Evolutionary conservation across 2,113 vertebrate species (phyloP), one percentile per base, ranked within the genome.

Genomic region (Syngnathoides biaculeatus): DNA sequence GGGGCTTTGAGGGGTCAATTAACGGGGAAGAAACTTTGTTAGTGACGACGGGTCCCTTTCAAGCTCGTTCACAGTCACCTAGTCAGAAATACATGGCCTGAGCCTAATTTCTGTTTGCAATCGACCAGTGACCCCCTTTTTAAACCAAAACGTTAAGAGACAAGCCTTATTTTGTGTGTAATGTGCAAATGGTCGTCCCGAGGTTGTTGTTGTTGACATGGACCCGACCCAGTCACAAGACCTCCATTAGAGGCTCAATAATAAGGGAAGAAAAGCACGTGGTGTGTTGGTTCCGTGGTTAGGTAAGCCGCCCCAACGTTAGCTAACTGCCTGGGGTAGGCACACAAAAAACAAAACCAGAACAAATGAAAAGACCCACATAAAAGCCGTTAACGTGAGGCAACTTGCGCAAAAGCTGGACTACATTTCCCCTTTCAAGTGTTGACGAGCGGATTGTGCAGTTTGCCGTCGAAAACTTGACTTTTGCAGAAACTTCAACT

Each of bases 221-320:
- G 3, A 9, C 12, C 13, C 61, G 3, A 9, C 12, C 13, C 61
- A 68, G 85, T 90, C 88, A 89, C 84, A 83, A 85, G 89, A 80
- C 79, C 67, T 74, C 73, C 80, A 86, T 84, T 85, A 86, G 78
- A 73, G 84, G 71, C 69, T 87, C 80, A 85, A 87, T 84, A 86
- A 86, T 82, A 13, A 45, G 24, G 80, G 67, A 75, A 69, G 70
- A 73, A 35, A 82, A 81, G 79, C 85, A 84, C 85, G 89, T 89
- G 89, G 80, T n/a, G n/a, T 35, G 85, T 78, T 78, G 73, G 24
- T 30, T 14, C 57, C 65, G 72, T 53, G 61, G 72, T 79, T 78
- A 61, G 68, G 84, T 50, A 56, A 84, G 79, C 72, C 55, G 69
- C 60, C 86, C 84, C 84, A 5, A 27, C 80, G 74, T 30, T 43